Base-by-base conservation (phyloP, 2,797 vertebrate genomes). In the Trichosurus vulpecula region DNA sequence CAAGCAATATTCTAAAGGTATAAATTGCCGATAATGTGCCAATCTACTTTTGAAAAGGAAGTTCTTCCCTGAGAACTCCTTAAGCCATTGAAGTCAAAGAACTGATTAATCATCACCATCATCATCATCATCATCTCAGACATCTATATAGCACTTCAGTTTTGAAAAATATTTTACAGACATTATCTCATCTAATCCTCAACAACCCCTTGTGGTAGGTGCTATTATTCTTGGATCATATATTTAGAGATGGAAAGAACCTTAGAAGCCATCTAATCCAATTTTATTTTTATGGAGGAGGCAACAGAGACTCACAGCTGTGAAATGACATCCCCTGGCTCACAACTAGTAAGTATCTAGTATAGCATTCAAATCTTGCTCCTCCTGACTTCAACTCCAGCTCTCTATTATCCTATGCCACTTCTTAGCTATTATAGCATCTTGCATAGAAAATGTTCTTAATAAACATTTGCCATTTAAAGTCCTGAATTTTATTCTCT, bases 31-130 rank as follows among this genome's bases (percentile, higher is more conserved):
- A 74, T 94, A 93, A 94, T 30, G 10, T 90, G 14, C 1, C 58
- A 93, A 95, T 93, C 92, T 0, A 55, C 10, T 93, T 95, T 31
- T 94, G 95, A 94, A 92, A 19, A 91, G 35, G 16, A 41, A 74
- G n/a, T 41, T 41, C 35, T 35, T n/a, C 16, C 16, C n/a, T 41
- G n/a, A 41, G 61, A 22, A 41, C 16, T 74, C n/a, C 16, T 74
- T 74, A 74, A 22, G 16, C 66, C 19, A 74, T n/a, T 41, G 6
- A n/a, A 74, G n/a, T 41, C n/a, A 41, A 74, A 74, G 35, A 74
- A 19, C 16, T 74, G 6, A 31, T 16, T 66, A 13, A 35, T 66
- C 3, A 66, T 35, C 66, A 41, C 19, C 35, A 74, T n/a, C 4
- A 19, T 13, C 35, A 66, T n/a, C 66, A 74, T 35, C 61, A n/a